Evolutionary conservation across 2,888 invertebrate species (phyloP).

Genomic region (Patella ulyssiponensis): DNA sequence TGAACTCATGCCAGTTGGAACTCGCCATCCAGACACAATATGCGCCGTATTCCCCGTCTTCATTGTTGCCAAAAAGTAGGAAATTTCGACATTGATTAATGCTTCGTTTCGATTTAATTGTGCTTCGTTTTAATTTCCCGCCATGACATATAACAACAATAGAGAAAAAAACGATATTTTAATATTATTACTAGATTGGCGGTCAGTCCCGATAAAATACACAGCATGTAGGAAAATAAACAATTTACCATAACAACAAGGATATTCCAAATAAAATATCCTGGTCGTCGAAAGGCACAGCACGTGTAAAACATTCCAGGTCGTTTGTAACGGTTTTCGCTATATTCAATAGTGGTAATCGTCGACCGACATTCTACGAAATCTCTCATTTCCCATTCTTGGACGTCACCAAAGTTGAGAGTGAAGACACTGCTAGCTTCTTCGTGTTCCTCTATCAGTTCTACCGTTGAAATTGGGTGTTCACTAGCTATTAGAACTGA

Average conservation of each 20-base stretch:
- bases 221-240: too few species aligned
- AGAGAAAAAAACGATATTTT: too few species aligned
- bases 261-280: slow-evolving; percentile 70
- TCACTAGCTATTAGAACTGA: slow-evolving; percentile 64
- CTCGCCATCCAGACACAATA: too few species aligned
- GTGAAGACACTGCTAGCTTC: slow-evolving; percentile 66
- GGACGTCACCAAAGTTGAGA: slow-evolving; percentile 67
- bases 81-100: too few species aligned
- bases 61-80: too few species aligned
- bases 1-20: too few species aligned
- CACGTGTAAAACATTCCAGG: slow-evolving; percentile 65
- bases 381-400: slow-evolving; percentile 62
- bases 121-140: too few species aligned
- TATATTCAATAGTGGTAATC: slow-evolving; percentile 39
- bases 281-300: slow-evolving; percentile 63
- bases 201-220: too few species aligned
- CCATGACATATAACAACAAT: too few species aligned
- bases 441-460: slow-evolving; percentile 64
- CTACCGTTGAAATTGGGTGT: slow-evolving; percentile 60
- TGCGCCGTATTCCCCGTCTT: too few species aligned
- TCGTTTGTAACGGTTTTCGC: slow-evolving; percentile 54
- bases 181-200: too few species aligned
- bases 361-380: not conserved
- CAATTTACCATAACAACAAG: slow-evolving; percentile 65
- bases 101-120: too few species aligned